Evolutionary conservation across 2,113 vertebrate genomes (phyloP).

Genomic region (Talpa occidentalis): DNA sequence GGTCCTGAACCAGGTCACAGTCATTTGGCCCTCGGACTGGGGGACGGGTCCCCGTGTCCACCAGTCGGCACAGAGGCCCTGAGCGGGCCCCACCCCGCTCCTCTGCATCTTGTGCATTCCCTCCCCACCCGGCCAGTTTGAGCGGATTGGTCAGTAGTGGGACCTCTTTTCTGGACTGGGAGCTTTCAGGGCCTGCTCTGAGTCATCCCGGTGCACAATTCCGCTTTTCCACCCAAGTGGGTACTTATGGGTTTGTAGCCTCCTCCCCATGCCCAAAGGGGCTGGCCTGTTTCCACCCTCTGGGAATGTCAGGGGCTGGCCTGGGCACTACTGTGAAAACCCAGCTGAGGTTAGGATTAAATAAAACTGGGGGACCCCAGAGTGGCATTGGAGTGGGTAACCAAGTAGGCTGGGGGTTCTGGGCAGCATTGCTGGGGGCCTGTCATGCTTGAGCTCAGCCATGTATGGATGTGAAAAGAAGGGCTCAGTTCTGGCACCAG

Average conservation of each 20-base stretch:
- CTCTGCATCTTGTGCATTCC: background rate
- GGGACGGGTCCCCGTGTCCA: background rate
- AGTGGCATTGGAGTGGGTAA: background rate
- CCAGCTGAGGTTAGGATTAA: background rate
- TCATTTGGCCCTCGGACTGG: background rate
- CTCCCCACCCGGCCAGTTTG: background rate
- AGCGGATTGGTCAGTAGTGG: background rate
- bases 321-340: background rate
- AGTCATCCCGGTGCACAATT: conserved; percentile 48
- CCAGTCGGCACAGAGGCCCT: background rate
- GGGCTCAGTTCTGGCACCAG: background rate
- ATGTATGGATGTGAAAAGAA: background rate
- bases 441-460: background rate
- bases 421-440: background rate
- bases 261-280: background rate
- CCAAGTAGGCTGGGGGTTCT: background rate
- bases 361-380: background rate
- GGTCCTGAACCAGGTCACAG: background rate
- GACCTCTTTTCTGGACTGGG: background rate
- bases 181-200: conserved; percentile 48
- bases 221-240: background rate
- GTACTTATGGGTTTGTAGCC: background rate
- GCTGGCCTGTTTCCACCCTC: background rate
- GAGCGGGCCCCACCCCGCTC: background rate
- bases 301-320: background rate